A percentile compares a stretch with the other conserved stretches of the same genome.
Evolutionary conservation across 2,888 invertebrate genomes (phyloP).

Genomic region (Brenthis ino): DNA sequence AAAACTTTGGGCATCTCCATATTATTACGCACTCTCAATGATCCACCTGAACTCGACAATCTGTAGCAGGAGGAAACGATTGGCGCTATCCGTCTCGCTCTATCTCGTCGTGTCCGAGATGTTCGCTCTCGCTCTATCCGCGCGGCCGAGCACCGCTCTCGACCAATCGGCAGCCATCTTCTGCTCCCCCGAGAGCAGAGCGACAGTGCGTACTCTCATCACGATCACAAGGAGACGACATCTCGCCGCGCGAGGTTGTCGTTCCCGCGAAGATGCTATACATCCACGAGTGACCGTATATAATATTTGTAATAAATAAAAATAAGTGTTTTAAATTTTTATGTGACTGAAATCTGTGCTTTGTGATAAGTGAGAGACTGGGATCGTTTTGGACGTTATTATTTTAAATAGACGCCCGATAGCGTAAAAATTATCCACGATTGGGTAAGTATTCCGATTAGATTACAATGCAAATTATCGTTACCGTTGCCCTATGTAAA

Average conservation of each 20-base stretch:
- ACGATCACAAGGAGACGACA: conserved; percentile 76
- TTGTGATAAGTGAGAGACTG: conserved; percentile 71
- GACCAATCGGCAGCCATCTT: conserved; percentile 80
- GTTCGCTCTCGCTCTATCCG: conserved; percentile 76
- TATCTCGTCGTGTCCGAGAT: conserved; percentile 62
- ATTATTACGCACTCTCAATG: conserved; percentile 71
- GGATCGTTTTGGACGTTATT: conserved; percentile 65
- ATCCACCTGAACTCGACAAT: conserved; percentile 77
- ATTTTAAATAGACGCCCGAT: conserved; percentile 65
- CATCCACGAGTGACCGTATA: conserved; percentile 58
- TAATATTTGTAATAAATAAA: conserved; percentile 47
- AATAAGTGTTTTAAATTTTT: conserved; percentile 60
- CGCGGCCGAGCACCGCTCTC: conserved; percentile 68
- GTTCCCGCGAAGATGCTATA: conserved; percentile 61
- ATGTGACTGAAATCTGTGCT: conserved; percentile 64
- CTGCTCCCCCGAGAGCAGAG: conserved; percentile 82
- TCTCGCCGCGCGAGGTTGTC: conserved; percentile 79
- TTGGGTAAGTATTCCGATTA: conserved; percentile 81
- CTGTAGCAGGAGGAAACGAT: conserved; percentile 71
- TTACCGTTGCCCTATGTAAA: conserved; percentile 54
- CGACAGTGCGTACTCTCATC: conserved; percentile 82
- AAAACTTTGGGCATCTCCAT: conserved; percentile 72
- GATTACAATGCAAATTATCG: conserved; percentile 80
- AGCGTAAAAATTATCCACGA: conserved; percentile 78
- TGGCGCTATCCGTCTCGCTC: conserved; percentile 70